phyloP scores from a whole-genome alignment of 92 coral and sea anemone genomes.

The Scolanthus callimorphus region DNA sequence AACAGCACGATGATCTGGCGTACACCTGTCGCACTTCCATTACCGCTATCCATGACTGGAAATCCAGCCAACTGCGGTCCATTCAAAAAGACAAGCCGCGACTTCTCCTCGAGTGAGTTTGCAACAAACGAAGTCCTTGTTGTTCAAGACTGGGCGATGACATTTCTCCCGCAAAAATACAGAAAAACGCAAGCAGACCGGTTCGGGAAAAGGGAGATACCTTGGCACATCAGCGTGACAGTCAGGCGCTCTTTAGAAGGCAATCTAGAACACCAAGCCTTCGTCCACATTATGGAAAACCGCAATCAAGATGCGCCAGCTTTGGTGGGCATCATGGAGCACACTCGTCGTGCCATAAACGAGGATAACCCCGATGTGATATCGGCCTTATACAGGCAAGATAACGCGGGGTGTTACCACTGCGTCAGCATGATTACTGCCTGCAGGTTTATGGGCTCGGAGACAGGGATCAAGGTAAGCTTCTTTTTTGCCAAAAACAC shows the following conservation, averaged over 20 bases:
- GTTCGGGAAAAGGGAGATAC: no score
- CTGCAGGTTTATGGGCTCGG: neutral
- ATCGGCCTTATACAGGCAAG: no score
- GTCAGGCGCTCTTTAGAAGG: neutral
- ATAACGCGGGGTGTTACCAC: conserved; percentile 11
- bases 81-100: conserved; percentile 10
- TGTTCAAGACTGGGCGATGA: conserved; percentile 25
- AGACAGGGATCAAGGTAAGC: neutral
- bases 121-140: neutral
- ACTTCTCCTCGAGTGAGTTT: no score
- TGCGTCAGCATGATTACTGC: conserved; percentile 3
- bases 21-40: conserved; percentile 8
- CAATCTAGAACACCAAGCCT: conserved; percentile 3
- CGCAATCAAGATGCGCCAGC: neutral
- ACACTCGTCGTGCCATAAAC: no score
- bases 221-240: no score
- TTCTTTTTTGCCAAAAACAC: conserved; percentile 16
- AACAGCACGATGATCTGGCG: conserved; percentile 4
- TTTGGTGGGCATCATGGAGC: neutral
- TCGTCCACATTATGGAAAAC: conserved; percentile 3
- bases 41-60: conserved; percentile 11
- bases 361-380: no score
- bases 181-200: no score
- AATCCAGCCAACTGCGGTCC: conserved; percentile 13
- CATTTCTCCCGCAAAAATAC: conserved; percentile 10